Evolutionary conservation across 2,113 vertebrate genomes (phyloP).

Genomic region (Sapayoa aenigma): DNA sequence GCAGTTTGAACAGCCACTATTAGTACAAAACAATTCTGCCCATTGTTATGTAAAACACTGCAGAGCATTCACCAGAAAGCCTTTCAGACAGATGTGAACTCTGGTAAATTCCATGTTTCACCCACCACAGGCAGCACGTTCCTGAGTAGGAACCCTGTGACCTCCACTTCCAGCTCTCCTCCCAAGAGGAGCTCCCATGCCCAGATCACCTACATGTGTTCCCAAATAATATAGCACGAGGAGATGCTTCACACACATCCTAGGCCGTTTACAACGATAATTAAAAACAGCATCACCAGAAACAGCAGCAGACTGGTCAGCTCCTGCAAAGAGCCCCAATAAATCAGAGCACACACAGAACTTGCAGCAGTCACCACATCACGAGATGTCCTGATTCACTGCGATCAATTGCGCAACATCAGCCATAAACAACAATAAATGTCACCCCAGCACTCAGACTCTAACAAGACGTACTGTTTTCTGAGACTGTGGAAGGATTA

Average conservation of each 20-base stretch:
- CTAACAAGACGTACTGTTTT: neutral
- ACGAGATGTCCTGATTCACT: neutral
- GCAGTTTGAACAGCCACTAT: neutral
- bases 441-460: neutral
- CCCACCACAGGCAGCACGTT: accelerated
- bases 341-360: neutral
- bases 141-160: accelerated
- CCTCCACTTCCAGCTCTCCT: neutral
- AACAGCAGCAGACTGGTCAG: neutral
- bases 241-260: neutral
- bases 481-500: neutral
- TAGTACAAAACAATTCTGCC: neutral
- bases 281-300: neutral
- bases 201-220: accelerated
- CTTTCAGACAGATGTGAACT: neutral
- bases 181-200: neutral
- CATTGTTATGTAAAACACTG: neutral
- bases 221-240: accelerated
- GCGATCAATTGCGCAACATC: neutral
- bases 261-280: neutral
- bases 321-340: neutral
- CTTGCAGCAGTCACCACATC: neutral
- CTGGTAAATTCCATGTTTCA: neutral
- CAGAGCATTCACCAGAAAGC: neutral
- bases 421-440: neutral